These are phyloP conservation scores for Galagoides demidoff DNA, from an alignment of 2,797 vertebrate genomes.

Conservation along the genomic window DNA sequence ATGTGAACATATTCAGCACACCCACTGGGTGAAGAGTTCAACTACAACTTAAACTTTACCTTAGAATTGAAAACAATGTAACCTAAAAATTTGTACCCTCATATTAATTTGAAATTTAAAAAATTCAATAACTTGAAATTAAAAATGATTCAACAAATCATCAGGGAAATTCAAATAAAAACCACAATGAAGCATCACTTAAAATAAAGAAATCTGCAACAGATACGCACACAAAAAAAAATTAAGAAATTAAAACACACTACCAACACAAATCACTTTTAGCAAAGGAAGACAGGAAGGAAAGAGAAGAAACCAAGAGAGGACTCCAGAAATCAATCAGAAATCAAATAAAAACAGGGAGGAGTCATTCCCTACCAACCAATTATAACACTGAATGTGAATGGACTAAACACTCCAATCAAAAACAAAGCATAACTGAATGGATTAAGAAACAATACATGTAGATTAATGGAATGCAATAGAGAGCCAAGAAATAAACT, in stretches of 20 bases:
- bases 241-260: background rate
- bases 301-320: background rate
- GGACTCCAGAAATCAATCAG: background rate
- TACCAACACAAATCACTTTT: background rate
- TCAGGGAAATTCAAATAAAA: too few relatives aligned
- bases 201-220: background rate
- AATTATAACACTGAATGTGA: background rate
- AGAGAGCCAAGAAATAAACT: too few relatives aligned
- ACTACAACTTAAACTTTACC: too few relatives aligned
- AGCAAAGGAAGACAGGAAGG: background rate
- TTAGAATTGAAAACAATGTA: too few relatives aligned
- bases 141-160: too few relatives aligned
- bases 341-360: background rate
- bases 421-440: background rate
- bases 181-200: too few relatives aligned
- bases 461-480: too few relatives aligned
- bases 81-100: too few relatives aligned
- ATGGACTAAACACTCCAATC: background rate
- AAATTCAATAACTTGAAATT: too few relatives aligned
- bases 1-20: too few relatives aligned
- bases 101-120: too few relatives aligned
- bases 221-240: background rate
- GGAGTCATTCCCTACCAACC: background rate
- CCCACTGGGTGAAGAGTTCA: too few relatives aligned
- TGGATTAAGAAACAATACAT: background rate